These are phyloP conservation scores for Ceratosolen solmsi DNA, from an alignment of 1,140 invertebrate species.

Conservation along the genomic window DNA sequence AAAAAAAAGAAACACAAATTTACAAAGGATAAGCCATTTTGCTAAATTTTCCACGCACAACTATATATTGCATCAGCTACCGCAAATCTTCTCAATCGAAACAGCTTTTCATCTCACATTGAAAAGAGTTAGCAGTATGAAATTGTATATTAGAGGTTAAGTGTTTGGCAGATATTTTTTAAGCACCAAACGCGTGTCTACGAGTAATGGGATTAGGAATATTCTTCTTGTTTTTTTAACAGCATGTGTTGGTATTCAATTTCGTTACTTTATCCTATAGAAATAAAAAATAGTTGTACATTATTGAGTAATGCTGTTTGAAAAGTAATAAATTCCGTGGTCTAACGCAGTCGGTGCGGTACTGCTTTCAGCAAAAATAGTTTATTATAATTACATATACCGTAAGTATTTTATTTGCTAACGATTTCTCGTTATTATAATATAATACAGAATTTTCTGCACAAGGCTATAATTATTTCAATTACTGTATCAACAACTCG, in stretches of 20 bases:
- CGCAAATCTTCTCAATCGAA: too few species aligned
- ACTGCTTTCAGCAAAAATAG: not conserved
- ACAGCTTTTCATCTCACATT: too few species aligned
- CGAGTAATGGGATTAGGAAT: slow-evolving; percentile 6
- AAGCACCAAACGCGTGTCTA: not conserved
- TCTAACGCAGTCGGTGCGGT: not conserved
- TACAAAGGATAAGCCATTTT: not conserved
- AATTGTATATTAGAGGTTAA: slow-evolving; percentile 18
- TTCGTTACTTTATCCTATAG: slow-evolving; percentile 4
- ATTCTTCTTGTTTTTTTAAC: not conserved
- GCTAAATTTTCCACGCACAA: not conserved
- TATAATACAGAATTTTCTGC: not conserved
- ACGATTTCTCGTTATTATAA: not conserved
- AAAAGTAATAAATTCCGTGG: not conserved
- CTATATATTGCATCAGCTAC: too few species aligned
- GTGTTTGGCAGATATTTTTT: slow-evolving; percentile 14
- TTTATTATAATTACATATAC: not conserved
- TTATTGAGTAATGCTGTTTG: not conserved
- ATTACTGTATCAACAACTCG: not conserved
- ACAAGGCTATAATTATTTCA: slow-evolving; percentile 56
- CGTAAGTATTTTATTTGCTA: not conserved
- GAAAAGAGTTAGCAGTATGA: too few species aligned
- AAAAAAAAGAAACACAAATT: slow-evolving; percentile 12
- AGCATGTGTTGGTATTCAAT: slow-evolving; percentile 23
- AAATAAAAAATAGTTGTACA: slow-evolving; percentile 16